Evolutionary conservation across 1,140 invertebrate genomes (phyloP).

Genomic region (Diorhabda carinulata): DNA sequence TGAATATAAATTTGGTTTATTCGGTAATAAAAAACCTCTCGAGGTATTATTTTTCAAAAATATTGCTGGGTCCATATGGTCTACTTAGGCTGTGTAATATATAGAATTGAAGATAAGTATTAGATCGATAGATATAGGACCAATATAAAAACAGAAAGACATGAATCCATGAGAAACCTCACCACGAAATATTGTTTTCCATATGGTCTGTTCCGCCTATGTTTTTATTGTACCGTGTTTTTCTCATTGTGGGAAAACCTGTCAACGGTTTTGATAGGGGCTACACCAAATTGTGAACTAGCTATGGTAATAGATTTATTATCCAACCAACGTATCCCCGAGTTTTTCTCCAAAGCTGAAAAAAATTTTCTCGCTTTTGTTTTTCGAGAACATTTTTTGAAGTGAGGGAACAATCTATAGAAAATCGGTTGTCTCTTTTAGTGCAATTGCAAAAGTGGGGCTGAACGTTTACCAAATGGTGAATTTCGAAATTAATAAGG

Average conservation of each 20-base stretch:
- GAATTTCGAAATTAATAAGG: too few relatives aligned
- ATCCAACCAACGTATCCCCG: conserved; percentile 20
- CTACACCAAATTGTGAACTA: conserved; percentile 24
- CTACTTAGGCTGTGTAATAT: too few relatives aligned
- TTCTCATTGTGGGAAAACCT: conserved; percentile 25
- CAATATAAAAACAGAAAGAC: too few relatives aligned
- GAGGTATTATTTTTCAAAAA: too few relatives aligned
- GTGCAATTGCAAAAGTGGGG: conserved; percentile 18
- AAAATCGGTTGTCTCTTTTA: conserved; percentile 28
- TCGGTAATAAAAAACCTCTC: too few relatives aligned
- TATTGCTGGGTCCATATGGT: too few relatives aligned
- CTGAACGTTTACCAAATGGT: too few relatives aligned
- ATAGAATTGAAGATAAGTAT: too few relatives aligned
- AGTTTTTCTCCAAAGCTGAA: conserved; percentile 13
- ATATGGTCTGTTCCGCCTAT: conserved; percentile 20
- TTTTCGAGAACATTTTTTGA: conserved; percentile 23
- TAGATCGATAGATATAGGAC: too few relatives aligned
- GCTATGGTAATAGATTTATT: conserved; percentile 31
- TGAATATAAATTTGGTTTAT: too few relatives aligned
- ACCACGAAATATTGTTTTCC: conserved; percentile 14
- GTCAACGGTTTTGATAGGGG: conserved; percentile 24
- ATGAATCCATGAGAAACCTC: too few relatives aligned
- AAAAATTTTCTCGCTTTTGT: conserved; percentile 16
- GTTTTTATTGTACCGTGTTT: conserved; percentile 19
- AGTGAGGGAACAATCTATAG: conserved; percentile 11